Evolutionary conservation across 2,888 invertebrate genomes (phyloP).

Genomic region (Melikaiella ostensackeni): DNA sequence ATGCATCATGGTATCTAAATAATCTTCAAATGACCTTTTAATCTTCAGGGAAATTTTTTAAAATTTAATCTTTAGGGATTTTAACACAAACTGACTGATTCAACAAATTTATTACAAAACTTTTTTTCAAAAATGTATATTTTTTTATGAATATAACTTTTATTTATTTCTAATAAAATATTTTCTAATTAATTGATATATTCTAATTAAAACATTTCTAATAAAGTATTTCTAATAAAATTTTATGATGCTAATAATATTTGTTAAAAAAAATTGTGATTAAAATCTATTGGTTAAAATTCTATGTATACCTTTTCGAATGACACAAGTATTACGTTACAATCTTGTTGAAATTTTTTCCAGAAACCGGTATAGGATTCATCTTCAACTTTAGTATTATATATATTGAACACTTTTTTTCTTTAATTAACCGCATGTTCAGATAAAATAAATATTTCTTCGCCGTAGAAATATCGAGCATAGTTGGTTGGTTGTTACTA

Average conservation of each 20-base stretch:
- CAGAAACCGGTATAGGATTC: not conserved
- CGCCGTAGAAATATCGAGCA: conserved; percentile 10
- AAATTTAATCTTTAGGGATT: no score
- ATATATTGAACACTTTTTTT: not conserved
- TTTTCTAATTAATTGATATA: no score
- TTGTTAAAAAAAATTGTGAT: not conserved
- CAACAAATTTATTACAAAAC: not conserved
- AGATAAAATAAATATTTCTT: conserved; percentile 14
- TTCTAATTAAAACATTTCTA: no score
- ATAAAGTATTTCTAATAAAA: not conserved
- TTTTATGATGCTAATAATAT: not conserved
- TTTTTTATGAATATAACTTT: not conserved
- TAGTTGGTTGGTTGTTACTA: not conserved
- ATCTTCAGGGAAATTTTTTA: no score
- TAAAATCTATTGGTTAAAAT: not conserved
- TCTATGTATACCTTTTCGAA: not conserved
- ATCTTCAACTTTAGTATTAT: not conserved
- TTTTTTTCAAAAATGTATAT: not conserved
- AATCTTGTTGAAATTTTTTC: not conserved
- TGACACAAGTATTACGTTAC: conserved; percentile 11
- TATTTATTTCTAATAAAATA: not conserved
- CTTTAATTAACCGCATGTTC: not conserved
- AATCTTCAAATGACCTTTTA: not conserved
- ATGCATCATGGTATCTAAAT: conserved; percentile 4
- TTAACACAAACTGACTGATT: not conserved